Percentiles rank a stretch among this genome's conserved stretches.
phyloP scores from a whole-genome alignment of 53 echinoderm and acorn worm genomes.

The Holothuria scabra region DNA sequence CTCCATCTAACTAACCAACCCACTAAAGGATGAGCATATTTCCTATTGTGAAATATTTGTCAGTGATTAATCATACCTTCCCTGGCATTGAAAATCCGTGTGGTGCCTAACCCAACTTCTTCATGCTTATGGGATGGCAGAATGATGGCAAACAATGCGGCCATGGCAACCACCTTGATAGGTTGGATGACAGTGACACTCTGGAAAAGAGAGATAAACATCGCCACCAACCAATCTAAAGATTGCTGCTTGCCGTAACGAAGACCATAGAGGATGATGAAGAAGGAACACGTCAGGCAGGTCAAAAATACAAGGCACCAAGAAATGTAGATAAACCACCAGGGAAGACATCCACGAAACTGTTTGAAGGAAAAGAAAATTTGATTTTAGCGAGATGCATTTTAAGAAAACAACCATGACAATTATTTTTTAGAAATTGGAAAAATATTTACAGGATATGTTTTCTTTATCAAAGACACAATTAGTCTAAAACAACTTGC shows the following conservation, averaged over 20 bases:
- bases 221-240: conserved; percentile 85
- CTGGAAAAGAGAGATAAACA: conserved; percentile 76
- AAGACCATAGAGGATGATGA: conserved; percentile 86
- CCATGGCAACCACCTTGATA: conserved; percentile 76
- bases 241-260: conserved; percentile 81
- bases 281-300: conserved; percentile 68
- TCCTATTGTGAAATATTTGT: too few relatives aligned
- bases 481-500: too few relatives aligned
- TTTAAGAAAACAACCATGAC: too few relatives aligned
- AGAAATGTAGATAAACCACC: conserved; percentile 89
- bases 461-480: too few relatives aligned
- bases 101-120: conserved; percentile 72
- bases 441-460: too few relatives aligned
- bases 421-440: too few relatives aligned
- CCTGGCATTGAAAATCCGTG: conserved; percentile 10
- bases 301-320: conserved; percentile 69
- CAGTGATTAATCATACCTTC: neutral
- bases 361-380: conserved; percentile 3
- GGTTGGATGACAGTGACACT: conserved; percentile 84
- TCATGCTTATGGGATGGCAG: conserved; percentile 70
- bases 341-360: conserved; percentile 67
- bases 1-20: too few relatives aligned
- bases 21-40: too few relatives aligned
- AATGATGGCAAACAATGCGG: conserved; percentile 75
- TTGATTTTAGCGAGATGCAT: neutral